phyloP scores from a whole-genome alignment of 2,113 vertebrate species.

The Leptobrachium ailaonicum region DNA sequence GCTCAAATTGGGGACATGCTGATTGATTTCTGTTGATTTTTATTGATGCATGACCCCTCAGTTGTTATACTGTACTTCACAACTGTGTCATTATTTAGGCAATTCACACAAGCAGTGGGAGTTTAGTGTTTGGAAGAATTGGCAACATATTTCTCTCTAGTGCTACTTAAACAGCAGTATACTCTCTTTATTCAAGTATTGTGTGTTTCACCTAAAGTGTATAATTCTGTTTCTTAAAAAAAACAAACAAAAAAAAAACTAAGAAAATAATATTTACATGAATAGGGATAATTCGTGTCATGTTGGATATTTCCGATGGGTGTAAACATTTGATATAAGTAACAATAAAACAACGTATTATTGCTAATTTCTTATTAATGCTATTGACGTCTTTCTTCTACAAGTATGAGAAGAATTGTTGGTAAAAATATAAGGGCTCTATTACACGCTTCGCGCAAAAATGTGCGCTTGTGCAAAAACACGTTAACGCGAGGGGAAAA shows the following conservation, averaged over 20 bases:
- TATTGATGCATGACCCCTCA: conserved; percentile 50
- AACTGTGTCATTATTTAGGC: conserved; percentile 50
- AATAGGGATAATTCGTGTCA: conserved; percentile 44
- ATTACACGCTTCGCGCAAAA: no score
- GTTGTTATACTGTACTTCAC: conserved; percentile 50
- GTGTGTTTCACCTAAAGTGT: conserved; percentile 49
- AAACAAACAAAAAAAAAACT: conserved; percentile 38
- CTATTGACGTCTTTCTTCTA: conserved; percentile 22
- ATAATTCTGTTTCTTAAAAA: conserved; percentile 47
- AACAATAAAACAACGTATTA: conserved; percentile 43
- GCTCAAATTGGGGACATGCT: conserved; percentile 49
- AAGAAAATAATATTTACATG: conserved; percentile 44
- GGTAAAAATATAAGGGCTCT: no score
- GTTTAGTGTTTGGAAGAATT: conserved; percentile 51
- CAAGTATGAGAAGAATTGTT: no score
- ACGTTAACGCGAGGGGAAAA: no score
- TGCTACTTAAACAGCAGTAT: conserved; percentile 51
- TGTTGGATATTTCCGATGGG: conserved; percentile 44
- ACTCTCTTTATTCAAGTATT: conserved; percentile 50
- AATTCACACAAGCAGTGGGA: conserved; percentile 49
- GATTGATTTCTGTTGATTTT: conserved; percentile 51
- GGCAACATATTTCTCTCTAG: conserved; percentile 49
- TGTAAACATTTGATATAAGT: conserved; percentile 40
- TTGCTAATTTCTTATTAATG: conserved; percentile 23
- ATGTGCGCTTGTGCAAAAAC: no score